phyloP scores from a whole-genome alignment of 2,797 vertebrate species.

The Poecilia gillii region DNA sequence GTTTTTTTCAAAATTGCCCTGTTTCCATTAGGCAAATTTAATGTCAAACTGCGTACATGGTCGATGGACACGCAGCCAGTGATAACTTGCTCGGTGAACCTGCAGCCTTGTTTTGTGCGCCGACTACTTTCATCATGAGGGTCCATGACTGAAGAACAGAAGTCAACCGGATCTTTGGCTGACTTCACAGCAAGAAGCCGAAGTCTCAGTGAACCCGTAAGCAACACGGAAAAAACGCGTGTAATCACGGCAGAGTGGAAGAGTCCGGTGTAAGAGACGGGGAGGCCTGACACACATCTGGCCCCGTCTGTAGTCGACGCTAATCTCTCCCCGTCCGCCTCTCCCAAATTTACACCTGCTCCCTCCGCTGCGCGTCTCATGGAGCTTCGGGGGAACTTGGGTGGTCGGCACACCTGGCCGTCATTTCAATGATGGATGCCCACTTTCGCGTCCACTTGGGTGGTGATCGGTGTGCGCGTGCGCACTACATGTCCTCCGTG shows the following conservation, averaged over 20 bases:
- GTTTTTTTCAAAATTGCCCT: no score
- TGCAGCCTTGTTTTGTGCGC: conserved; percentile 24
- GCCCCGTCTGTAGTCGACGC: conserved; percentile 29
- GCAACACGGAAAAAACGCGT: conserved; percentile 53
- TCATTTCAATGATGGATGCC: conserved; percentile 30
- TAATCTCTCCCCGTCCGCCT: conserved; percentile 28
- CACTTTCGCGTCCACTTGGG: conserved; percentile 24
- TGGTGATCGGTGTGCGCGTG: conserved; percentile 7
- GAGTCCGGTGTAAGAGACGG: neutral
- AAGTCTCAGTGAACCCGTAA: conserved; percentile 56
- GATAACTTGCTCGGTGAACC: neutral
- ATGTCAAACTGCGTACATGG: no score
- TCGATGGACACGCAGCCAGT: no score
- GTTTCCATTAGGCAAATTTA: no score
- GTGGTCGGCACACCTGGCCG: conserved; percentile 54
- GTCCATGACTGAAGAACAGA: conserved; percentile 22
- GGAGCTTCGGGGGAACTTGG: conserved; percentile 21
- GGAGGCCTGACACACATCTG: conserved; percentile 50
- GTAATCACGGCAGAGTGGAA: conserved; percentile 37
- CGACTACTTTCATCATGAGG: conserved; percentile 32
- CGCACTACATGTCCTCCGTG: neutral
- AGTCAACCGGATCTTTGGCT: conserved; percentile 23
- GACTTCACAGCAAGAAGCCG: conserved; percentile 17
- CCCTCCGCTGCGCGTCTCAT: conserved; percentile 1
- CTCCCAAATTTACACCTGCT: conserved; percentile 48